Evolutionary conservation across 2,888 invertebrate species (phyloP).

Genomic region (Sialis lutaria): DNA sequence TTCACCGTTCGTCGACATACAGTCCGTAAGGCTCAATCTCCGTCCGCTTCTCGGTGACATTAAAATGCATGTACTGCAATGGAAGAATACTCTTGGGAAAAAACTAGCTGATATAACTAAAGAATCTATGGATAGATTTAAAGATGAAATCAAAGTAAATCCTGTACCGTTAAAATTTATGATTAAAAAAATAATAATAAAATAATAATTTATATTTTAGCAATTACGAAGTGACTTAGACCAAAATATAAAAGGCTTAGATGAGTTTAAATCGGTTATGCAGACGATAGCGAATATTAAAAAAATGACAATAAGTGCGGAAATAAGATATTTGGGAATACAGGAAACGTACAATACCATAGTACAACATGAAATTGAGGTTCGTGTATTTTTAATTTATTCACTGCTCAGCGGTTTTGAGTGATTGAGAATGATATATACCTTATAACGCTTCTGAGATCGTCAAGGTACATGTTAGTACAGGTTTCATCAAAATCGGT

Average conservation of each 20-base stretch:
- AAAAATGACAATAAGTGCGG: conserved; percentile 57
- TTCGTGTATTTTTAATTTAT: conserved; percentile 20
- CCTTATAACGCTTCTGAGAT: no score
- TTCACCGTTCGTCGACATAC: conserved; percentile 41
- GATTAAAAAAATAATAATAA: background rate
- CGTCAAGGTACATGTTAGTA: no score
- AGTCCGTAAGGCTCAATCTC: conserved; percentile 58
- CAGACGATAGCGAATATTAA: conserved; percentile 62
- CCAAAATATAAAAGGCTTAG: conserved; percentile 57
- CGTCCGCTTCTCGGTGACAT: conserved; percentile 50
- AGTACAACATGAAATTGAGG: conserved; percentile 49
- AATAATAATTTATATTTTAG: background rate
- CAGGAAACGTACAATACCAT: conserved; percentile 65
- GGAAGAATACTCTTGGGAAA: conserved; percentile 58
- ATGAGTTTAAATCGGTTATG: conserved; percentile 72
- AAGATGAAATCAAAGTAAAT: conserved; percentile 46
- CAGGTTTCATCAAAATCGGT: no score
- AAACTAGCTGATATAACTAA: conserved; percentile 48
- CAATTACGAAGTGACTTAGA: conserved; percentile 41
- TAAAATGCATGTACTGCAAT: conserved; percentile 56
- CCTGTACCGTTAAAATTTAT: background rate
- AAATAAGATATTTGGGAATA: conserved; percentile 54
- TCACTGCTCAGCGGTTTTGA: background rate
- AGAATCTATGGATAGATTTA: conserved; percentile 47
- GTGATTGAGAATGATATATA: no score